Conservation (phyloP, 2,113 vertebrate genomes). For the Dunckerocampus dactyliophorus region DNA sequence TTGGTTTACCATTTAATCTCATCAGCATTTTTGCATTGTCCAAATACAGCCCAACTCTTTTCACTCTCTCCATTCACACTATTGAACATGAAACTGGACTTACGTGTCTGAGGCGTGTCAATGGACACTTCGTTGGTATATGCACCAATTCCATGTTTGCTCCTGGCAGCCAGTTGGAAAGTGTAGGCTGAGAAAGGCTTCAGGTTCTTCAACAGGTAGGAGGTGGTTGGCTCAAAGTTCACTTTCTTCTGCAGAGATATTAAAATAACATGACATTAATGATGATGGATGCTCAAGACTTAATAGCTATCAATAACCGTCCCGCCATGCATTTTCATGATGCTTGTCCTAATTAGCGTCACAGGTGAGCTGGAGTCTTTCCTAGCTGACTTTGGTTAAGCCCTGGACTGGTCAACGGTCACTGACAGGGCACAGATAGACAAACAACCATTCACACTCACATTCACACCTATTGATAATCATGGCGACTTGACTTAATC, state of each 20-base stretch:
- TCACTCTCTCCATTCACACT: conserved; percentile 21
- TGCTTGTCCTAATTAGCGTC: too few relatives aligned
- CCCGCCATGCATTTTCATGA: background rate
- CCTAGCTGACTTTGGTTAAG: too few relatives aligned
- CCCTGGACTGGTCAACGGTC: too few relatives aligned
- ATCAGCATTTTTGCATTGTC: conserved; percentile 40
- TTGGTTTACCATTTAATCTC: too few relatives aligned
- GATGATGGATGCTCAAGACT: background rate
- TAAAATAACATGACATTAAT: background rate
- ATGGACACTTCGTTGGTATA: conserved; percentile 92
- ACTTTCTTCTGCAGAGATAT: conserved; percentile 75
- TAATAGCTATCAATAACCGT: background rate
- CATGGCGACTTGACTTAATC: too few relatives aligned
- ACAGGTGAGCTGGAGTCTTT: too few relatives aligned
- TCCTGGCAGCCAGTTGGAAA: conserved; percentile 91
- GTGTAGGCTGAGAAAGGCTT: conserved; percentile 93
- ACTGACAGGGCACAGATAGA: too few relatives aligned
- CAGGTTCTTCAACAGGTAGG: conserved; percentile 88
- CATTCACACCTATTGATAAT: too few relatives aligned
- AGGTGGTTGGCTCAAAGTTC: conserved; percentile 84
- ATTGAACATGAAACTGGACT: conserved; percentile 65
- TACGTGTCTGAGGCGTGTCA: conserved; percentile 97
- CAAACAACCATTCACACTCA: too few relatives aligned
- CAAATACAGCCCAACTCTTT: conserved; percentile 25
- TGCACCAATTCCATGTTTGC: conserved; percentile 92